Evolutionary conservation across 30 jellyfish, hydroid and myxozoan genomes (phyloP), one percentile per base, ranked within the genome.

Genomic region (Turritopsis rubra): DNA sequence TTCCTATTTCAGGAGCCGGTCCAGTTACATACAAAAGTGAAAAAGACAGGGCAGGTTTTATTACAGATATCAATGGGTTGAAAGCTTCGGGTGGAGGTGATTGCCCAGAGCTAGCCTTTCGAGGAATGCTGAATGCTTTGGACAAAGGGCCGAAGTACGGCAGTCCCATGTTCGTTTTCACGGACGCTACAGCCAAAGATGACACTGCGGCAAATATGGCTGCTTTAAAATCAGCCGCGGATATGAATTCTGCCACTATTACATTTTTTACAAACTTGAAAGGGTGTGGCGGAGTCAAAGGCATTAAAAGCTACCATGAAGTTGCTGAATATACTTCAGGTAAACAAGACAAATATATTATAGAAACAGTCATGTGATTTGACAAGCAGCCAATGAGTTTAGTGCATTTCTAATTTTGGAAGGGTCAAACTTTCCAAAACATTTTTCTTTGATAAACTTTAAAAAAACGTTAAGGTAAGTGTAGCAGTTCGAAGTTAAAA

Each of bases 141-240:
- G 81, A 84, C 29, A 83, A 73, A 4, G 82, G 88, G 16, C 98
- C 98, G 0, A 54, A 71, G 31, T 72, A 70, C 66, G 92, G 96
- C 54, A 88, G 96, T 19, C 96, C 96, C 7, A 92, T 92, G 98
- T 92, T 85, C 29, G 98, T 92, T 1, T 92, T 92, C 88, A 92
- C 98, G 28, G 98, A 92, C 75, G 98, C 98, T 53, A 92, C 89
- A 70, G 95, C 98, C 5, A 28, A 91, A 66, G 96, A 91, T 72
- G 91, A 86, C 52, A 54, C 96, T 0, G 24, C 90, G 0, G 95
- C 84, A 60, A 87, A 84, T 83, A 84, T 91, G 66, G 82, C 76
- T 72, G 92, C 95, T 21, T 87, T 91, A 1, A 87, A 91, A 52
- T 89, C 92, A 21, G 92, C 93, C 0, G 97, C 97, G 20, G 73